These are phyloP conservation scores for Lasioglossum marginatum DNA, from an alignment of 2,888 invertebrate species.

Conservation along the genomic window DNA sequence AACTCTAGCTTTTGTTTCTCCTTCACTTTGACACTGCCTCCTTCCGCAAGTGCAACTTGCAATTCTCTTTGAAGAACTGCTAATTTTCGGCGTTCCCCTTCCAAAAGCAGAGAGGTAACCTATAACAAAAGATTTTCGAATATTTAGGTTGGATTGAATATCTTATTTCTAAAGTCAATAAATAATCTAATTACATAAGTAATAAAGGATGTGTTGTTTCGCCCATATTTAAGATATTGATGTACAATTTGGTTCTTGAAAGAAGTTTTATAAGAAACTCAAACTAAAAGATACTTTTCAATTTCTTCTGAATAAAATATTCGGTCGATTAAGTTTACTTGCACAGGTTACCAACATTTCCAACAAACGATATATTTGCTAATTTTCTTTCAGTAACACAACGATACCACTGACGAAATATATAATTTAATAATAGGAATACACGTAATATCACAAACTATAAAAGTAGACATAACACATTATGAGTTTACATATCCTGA, in stretches of 20 bases:
- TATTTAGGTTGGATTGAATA: background rate
- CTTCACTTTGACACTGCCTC: slow-evolving; percentile 88
- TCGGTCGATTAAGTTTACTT: background rate
- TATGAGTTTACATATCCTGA: background rate
- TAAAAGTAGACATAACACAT: background rate
- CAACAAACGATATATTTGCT: slow-evolving; percentile 15
- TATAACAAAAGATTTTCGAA: slow-evolving; percentile 81
- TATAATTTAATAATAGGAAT: too few species aligned
- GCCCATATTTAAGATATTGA: too few species aligned
- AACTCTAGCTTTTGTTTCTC: slow-evolving; percentile 89
- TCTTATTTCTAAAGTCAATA: background rate
- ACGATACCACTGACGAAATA: too few species aligned
- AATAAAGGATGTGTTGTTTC: background rate
- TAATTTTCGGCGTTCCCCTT: slow-evolving; percentile 89
- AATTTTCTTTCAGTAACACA: background rate
- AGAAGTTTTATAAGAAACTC: too few species aligned
- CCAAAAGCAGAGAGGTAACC: slow-evolving; percentile 89
- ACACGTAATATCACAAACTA: background rate
- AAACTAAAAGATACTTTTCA: too few species aligned
- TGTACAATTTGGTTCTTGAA: too few species aligned
- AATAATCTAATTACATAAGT: background rate
- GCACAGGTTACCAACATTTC: background rate
- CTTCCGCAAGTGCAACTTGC: slow-evolving; percentile 87
- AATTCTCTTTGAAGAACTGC: slow-evolving; percentile 88
- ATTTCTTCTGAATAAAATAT: background rate